A percentile compares a stretch with the other conserved stretches of the same genome.
These are phyloP conservation scores for Triplophysa dalaica DNA, from an alignment of 2,113 vertebrate species.

Conservation along the genomic window DNA sequence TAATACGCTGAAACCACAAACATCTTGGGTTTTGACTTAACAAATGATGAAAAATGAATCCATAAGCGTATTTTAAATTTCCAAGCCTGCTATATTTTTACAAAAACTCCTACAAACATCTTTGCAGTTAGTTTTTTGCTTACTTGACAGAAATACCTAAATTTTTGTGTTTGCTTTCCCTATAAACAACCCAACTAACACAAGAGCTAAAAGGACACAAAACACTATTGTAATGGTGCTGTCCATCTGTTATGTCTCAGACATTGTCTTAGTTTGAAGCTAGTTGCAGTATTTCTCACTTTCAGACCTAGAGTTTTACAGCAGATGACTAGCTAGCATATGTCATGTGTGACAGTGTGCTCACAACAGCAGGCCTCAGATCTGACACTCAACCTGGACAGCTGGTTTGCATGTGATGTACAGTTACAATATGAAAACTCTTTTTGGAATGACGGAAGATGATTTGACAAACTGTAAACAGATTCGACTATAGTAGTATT, in stretches of 20 bases:
- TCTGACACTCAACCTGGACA: not conserved
- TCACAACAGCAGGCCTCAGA: too few species aligned
- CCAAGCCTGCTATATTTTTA: too few species aligned
- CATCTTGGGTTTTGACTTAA: too few species aligned
- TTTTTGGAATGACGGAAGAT: not conserved
- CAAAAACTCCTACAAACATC: not conserved
- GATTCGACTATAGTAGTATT: too few species aligned
- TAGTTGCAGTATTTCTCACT: slow-evolving; percentile 50
- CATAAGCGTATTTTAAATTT: too few species aligned
- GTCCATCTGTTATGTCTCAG: slow-evolving; percentile 23
- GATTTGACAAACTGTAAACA: too few species aligned
- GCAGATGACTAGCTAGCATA: slow-evolving; percentile 73
- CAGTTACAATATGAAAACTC: not conserved
- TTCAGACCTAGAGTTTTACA: slow-evolving; percentile 70
- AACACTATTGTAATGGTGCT: slow-evolving; percentile 7
- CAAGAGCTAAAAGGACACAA: slow-evolving; percentile 14
- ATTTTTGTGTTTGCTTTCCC: not conserved
- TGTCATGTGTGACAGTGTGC: slow-evolving; percentile 1
- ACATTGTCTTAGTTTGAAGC: slow-evolving; percentile 24
- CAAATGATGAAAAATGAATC: too few species aligned
- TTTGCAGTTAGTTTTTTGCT: not conserved
- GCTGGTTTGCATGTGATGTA: not conserved
- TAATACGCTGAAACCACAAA: too few species aligned
- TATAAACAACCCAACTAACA: slow-evolving; percentile 2
- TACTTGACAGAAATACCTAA: not conserved